Conservation (phyloP, 2,113 vertebrate species). For the Lasiurus cinereus region DNA sequence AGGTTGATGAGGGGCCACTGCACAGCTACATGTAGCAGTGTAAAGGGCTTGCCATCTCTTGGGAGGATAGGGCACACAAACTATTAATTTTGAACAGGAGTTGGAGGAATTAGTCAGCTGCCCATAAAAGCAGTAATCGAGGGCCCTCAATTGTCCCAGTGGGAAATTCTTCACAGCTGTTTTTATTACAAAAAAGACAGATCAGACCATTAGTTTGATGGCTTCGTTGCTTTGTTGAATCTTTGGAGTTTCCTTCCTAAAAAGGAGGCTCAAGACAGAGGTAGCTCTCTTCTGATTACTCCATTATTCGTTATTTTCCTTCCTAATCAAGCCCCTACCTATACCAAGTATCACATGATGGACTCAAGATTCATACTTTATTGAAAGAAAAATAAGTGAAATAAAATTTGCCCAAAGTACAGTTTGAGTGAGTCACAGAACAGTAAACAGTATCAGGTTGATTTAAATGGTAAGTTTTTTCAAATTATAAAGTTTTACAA, state of each 20-base stretch:
- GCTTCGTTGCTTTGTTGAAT: not conserved
- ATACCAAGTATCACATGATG: not conserved
- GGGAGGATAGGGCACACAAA: not conserved
- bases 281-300: not conserved
- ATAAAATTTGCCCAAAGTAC: conserved; percentile 35
- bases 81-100: not conserved
- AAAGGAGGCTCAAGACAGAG: not conserved
- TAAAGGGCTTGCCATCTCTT: not conserved
- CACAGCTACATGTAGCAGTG: not conserved
- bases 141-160: not conserved
- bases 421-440: conserved; percentile 64
- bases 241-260: conserved; percentile 36
- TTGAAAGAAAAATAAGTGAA: conserved; percentile 57
- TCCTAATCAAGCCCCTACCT: not conserved
- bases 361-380: conserved; percentile 43
- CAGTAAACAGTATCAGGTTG: conserved; percentile 43
- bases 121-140: not conserved
- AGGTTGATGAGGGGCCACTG: not conserved
- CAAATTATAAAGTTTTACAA: conserved; percentile 37
- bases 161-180: not conserved
- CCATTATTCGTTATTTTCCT: conserved; percentile 15
- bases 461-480: conserved; percentile 58
- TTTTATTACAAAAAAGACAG: conserved; percentile 43
- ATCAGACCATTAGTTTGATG: not conserved
- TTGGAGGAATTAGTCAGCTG: not conserved